phyloP scores from a whole-genome alignment of 1,140 invertebrate genomes.

The Branchinecta lynchi region DNA sequence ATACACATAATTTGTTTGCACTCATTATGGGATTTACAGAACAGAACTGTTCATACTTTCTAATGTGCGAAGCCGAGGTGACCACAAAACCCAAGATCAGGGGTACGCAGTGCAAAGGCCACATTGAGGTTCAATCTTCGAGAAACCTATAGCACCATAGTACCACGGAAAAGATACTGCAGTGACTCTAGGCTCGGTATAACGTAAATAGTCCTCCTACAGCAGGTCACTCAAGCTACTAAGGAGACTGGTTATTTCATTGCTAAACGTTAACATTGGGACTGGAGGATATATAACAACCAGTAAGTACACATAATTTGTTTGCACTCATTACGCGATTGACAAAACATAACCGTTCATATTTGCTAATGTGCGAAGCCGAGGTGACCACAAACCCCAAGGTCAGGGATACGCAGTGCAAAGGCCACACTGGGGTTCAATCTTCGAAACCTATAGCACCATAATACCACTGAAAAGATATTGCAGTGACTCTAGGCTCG shows the following conservation, averaged over 20 bases:
- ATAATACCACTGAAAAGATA: not conserved
- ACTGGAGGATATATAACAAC: no score
- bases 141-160: not conserved
- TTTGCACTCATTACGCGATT: no score
- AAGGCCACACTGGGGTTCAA: not conserved
- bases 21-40: no score
- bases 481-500: not conserved
- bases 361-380: not conserved
- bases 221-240: no score
- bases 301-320: no score
- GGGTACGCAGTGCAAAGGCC: not conserved
- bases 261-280: no score
- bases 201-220: no score
- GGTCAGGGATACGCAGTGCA: not conserved
- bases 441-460: not conserved
- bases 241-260: no score
- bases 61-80: not conserved
- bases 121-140: not conserved
- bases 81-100: not conserved
- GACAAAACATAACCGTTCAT: no score
- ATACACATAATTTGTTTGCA: no score
- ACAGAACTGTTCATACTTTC: no score
- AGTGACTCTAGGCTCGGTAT: not conserved
- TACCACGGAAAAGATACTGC: not conserved
- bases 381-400: not conserved